These are phyloP conservation scores for Serranus cabrilla DNA, from an alignment of 2,797 vertebrate genomes.

Conservation along the genomic window DNA sequence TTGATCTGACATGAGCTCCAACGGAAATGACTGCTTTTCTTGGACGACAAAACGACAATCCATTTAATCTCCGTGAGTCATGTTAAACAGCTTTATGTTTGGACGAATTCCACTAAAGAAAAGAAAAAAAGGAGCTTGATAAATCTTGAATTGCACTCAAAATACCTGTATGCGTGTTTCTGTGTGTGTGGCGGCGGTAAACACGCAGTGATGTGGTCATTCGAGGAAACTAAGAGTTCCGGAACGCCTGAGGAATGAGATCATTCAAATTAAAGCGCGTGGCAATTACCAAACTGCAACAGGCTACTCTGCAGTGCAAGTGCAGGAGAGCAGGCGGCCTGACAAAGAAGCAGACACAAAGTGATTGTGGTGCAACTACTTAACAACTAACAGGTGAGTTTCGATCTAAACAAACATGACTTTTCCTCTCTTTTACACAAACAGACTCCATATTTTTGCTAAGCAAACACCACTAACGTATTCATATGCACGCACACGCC, in stretches of 20 bases:
- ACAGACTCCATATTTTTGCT: background rate
- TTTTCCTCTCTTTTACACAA: slow-evolving; percentile 28
- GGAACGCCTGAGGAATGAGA: slow-evolving; percentile 74
- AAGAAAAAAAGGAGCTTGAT: slow-evolving; percentile 19
- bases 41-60: slow-evolving; percentile 54
- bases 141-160: slow-evolving; percentile 36
- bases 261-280: slow-evolving; percentile 76
- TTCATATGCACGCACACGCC: slow-evolving; percentile 2
- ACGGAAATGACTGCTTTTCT: slow-evolving; percentile 65
- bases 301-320: slow-evolving; percentile 62
- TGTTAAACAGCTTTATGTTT: slow-evolving; percentile 29
- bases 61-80: slow-evolving; percentile 50
- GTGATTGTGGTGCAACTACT: slow-evolving; percentile 57
- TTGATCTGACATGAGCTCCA: slow-evolving; percentile 52
- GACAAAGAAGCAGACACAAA: slow-evolving; percentile 59
- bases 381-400: slow-evolving; percentile 76
- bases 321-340: slow-evolving; percentile 53
- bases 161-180: slow-evolving; percentile 33
- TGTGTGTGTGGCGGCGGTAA: slow-evolving; percentile 47
- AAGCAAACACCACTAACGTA: slow-evolving; percentile 28
- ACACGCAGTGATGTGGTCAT: slow-evolving; percentile 68
- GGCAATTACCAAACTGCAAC: slow-evolving; percentile 72
- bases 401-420: slow-evolving; percentile 62
- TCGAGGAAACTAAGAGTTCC: slow-evolving; percentile 70
- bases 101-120: background rate